A percentile compares a stretch with the other conserved stretches of the same genome.
Evolutionary conservation across 2,888 invertebrate species (phyloP).

Genomic region (Dolomedes plantarius): DNA sequence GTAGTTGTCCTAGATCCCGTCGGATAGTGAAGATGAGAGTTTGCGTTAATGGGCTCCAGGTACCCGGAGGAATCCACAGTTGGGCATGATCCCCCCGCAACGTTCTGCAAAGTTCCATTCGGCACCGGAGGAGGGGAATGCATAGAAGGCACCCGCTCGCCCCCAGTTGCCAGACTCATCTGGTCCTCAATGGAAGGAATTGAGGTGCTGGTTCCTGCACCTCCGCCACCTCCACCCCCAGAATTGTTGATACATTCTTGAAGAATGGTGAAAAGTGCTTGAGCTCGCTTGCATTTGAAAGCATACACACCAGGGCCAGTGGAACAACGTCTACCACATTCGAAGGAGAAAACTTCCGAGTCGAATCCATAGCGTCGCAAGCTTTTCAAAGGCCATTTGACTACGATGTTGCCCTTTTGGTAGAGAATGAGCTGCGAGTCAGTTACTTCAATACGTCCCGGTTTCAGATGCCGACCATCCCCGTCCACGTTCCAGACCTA

Average conservation of each 20-base stretch:
- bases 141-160: slow-evolving; percentile 1
- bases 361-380: slow-evolving; percentile 90
- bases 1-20: not conserved
- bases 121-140: slow-evolving; percentile 23
- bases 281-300: slow-evolving; percentile 91
- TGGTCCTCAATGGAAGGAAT: slow-evolving; percentile 11
- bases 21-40: slow-evolving; percentile 26
- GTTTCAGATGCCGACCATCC: slow-evolving; percentile 84
- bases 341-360: slow-evolving; percentile 92
- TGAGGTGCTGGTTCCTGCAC: not conserved
- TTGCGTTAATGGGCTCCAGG: slow-evolving; percentile 46
- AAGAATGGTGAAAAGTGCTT: slow-evolving; percentile 86
- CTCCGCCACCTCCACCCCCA: slow-evolving; percentile 12
- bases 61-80: slow-evolving; percentile 52
- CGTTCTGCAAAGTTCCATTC: slow-evolving; percentile 2
- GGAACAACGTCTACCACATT: slow-evolving; percentile 87
- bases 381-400: slow-evolving; percentile 90
- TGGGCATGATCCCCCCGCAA: slow-evolving; percentile 3
- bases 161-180: not conserved
- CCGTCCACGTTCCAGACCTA: slow-evolving; percentile 90
- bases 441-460: slow-evolving; percentile 91
- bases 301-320: slow-evolving; percentile 95
- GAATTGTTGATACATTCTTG: slow-evolving; percentile 62
- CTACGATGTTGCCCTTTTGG: slow-evolving; percentile 84
- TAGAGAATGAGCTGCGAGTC: slow-evolving; percentile 88